Conservation (phyloP, 2,113 vertebrate genomes). For the Progne subis region DNA sequence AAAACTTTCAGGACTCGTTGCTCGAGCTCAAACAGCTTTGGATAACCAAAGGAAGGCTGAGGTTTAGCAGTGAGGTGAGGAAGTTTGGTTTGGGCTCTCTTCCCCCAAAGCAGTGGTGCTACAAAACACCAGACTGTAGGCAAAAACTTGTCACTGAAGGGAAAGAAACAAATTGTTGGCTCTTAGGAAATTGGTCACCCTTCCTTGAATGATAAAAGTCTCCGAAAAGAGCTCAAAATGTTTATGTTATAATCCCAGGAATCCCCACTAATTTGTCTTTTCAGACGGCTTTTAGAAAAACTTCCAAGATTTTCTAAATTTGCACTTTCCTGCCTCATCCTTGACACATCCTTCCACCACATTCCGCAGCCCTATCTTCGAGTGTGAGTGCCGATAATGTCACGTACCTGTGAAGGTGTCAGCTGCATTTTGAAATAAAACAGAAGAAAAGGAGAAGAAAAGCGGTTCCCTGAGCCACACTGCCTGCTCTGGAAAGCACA, state of each 20-base stretch:
- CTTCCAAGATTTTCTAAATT: not conserved
- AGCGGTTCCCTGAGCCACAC: not conserved
- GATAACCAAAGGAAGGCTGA: not conserved
- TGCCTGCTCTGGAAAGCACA: not conserved
- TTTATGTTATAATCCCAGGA: not conserved
- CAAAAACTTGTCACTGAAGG: not conserved
- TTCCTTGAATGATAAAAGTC: not conserved
- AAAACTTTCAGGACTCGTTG: not conserved
- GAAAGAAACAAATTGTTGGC: not conserved
- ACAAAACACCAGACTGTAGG: not conserved
- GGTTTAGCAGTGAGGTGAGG: not conserved
- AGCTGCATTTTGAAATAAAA: not conserved
- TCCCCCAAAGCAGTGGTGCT: not conserved
- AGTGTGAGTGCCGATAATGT: not conserved
- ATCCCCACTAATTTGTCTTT: not conserved
- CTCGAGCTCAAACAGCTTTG: not conserved
- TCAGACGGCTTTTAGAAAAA: not conserved
- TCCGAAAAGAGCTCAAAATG: not conserved
- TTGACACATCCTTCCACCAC: not conserved
- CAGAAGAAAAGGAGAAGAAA: not conserved
- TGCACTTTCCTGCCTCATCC: not conserved
- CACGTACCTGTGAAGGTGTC: not conserved
- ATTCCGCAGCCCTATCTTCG: not conserved
- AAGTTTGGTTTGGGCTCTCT: not conserved
- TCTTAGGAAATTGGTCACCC: not conserved